Evolutionary conservation across 2,888 invertebrate genomes (phyloP).

Genomic region (Agrilus biguttatus): DNA sequence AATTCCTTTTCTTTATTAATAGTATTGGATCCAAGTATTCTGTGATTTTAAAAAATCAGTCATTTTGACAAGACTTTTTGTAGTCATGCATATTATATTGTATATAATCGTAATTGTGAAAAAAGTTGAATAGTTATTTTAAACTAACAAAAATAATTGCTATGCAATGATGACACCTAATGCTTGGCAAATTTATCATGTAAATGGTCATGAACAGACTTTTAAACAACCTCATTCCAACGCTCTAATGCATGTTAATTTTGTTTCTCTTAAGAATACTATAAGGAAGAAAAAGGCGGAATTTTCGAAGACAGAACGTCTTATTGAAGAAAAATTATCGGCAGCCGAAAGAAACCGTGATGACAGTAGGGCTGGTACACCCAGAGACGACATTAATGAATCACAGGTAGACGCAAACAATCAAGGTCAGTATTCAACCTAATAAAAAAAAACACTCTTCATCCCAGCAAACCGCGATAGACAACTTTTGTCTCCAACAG

Average conservation of each 20-base stretch:
- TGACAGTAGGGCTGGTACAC: conserved; percentile 23
- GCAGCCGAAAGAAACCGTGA: conserved; percentile 42
- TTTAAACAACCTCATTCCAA: neutral
- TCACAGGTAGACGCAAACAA: conserved; percentile 30
- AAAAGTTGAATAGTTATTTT: too few species aligned
- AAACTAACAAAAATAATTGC: too few species aligned
- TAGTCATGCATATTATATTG: too few species aligned
- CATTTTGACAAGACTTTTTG: too few species aligned
- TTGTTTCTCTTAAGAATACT: conserved; percentile 16
- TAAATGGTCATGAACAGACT: too few species aligned
- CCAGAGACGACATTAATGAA: conserved; percentile 30
- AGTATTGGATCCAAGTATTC: neutral
- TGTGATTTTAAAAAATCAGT: neutral
- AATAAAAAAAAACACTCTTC: too few species aligned
- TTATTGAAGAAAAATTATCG: conserved; percentile 56
- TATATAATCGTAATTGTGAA: too few species aligned
- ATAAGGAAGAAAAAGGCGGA: conserved; percentile 48
- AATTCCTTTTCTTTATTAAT: too few species aligned
- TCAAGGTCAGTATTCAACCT: conserved; percentile 24
- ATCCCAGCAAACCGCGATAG: too few species aligned
- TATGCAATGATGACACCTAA: too few species aligned
- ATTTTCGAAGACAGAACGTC: conserved; percentile 59
- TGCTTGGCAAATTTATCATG: too few species aligned
- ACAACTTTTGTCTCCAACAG: too few species aligned
- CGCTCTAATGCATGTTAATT: neutral